Evolutionary conservation across 2,797 vertebrate species (phyloP), one percentile per base, ranked within the genome.

Genomic region (Monodelphis domestica): DNA sequence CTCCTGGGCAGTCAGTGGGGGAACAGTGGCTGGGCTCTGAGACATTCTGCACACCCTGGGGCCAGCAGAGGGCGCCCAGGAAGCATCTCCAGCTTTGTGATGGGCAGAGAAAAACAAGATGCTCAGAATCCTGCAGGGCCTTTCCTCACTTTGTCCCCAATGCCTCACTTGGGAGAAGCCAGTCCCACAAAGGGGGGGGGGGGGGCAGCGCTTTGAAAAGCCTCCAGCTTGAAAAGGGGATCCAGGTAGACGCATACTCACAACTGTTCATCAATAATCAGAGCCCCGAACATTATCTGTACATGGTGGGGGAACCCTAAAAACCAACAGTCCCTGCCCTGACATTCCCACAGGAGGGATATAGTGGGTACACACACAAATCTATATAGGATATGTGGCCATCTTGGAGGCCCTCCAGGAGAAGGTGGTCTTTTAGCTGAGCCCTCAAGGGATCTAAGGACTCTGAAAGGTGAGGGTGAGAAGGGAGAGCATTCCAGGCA

Each of bases 1-100:
- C 54, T 15, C 54, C 1, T 1, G 29, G 12, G 12, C 29, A 4
- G 57, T n/a, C n/a, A n/a, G 29, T 4, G 4, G 5, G 5, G 4
- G 38, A 11, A 2, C 6, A 63, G n/a, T 15, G n/a, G 38, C 70
- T 10, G 21, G 17, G 21, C 7, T 45, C 21, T 78, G 70, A 33
- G 7, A 26, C 17, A 1, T 78, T n/a, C 38, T 3, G 6, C 38
- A 78, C 38, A 45, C 9, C 2, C 3, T 0, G 9, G 1, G 21
- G 70, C 70, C 38, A 3, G 70, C 70, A 78, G 70, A 26, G 70
- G 70, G 70, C 70, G 70, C 38, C 70, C 38, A 24, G 38, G 70
- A 21, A 78, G 70, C 70, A 26, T 24, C 70, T 78, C 70, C 70
- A 12, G 17, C 63, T 78, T 45, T 6, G n/a, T 7, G n/a, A 38